phyloP scores from a whole-genome alignment of 1,140 invertebrate species.

The Leptinotarsa texana region DNA sequence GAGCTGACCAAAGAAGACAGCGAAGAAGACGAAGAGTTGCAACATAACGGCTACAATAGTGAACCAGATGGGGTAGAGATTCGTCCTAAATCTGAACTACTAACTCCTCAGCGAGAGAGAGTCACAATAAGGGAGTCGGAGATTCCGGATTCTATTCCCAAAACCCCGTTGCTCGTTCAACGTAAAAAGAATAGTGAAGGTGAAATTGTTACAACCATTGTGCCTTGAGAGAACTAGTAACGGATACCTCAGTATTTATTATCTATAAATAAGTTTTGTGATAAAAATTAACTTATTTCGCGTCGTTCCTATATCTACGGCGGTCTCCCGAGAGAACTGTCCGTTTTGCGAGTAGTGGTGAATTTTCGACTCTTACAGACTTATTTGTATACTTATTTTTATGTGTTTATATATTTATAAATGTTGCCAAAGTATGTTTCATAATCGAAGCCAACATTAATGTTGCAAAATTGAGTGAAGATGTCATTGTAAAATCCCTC shows the following conservation, averaged over 20 bases:
- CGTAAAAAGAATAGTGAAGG: conserved; percentile 48
- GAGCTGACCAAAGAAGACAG: conserved; percentile 21
- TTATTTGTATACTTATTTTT: conserved; percentile 36
- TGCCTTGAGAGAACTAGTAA: conserved; percentile 30
- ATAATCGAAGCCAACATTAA: background rate
- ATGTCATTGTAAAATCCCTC: background rate
- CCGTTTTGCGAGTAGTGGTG: background rate
- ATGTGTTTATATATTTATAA: conserved; percentile 36
- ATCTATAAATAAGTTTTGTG: conserved; percentile 39
- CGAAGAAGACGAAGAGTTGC: conserved; percentile 50
- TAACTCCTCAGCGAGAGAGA: conserved; percentile 62
- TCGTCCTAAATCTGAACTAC: conserved; percentile 50
- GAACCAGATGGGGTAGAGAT: conserved; percentile 52
- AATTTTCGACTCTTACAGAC: conserved; percentile 26
- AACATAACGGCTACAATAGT: conserved; percentile 42
- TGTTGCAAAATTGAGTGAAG: background rate
- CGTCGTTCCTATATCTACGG: conserved; percentile 36
- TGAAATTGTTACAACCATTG: conserved; percentile 44
- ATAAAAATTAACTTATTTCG: conserved; percentile 47
- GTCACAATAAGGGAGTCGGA: conserved; percentile 68
- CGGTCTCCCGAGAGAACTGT: background rate
- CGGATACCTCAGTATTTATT: conserved; percentile 46
- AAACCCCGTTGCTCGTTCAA: conserved; percentile 66
- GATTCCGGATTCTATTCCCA: conserved; percentile 62
- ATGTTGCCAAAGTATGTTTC: conserved; percentile 39